Evolutionary conservation across 64 coral and sea anemone genomes (phyloP), one percentile per base, ranked within the genome.

Genomic region (Actinia tenebrosa): DNA sequence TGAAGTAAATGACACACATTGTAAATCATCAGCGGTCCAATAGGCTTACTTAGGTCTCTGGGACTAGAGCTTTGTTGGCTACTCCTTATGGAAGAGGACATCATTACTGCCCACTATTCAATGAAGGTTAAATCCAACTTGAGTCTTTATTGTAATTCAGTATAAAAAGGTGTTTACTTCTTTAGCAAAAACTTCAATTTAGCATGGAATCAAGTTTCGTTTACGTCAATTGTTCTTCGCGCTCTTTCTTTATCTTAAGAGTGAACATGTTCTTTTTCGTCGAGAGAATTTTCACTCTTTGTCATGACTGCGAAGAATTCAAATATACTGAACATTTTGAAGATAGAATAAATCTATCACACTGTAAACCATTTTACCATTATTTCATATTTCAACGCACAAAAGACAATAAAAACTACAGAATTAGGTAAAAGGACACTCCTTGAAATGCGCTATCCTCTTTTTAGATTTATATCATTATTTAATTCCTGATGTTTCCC

Each of bases 1-100:
- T 75, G 69, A 75, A 75, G 69, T 14, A 75, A 75, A 75, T 75
- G 69, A 75, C 69, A 75, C 25, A 75, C 69, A 75, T 75, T 75
- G 69, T 75, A 75, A 75, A 75, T 75, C 69, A 75, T 42, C 69
- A 27, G 30, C 30, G 30, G 25, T 42, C 69, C 69, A 75, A 75
- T 75, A 75, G 26, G 69, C 69, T 75, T 71, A 71, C 66, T 71
- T 75, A 75, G n/a, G 42, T 75, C 69, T 30, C 11, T 75, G 26
- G 69, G n/a, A 25, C 63, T 66, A 75, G 69, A 30, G 20, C 3
- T 27, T 7, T 75, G n/a, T 42, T 9, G 69, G 69, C 69, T 37
- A 25, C 26, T 75, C 26, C 10, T 75, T 13, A 75, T 75, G 25
- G 3, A 42, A 14, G 37, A 23, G 63, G 27, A 13, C 69, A 42